Percentiles rank a stretch among this genome's conserved stretches.
phyloP scores from a whole-genome alignment of 1,140 invertebrate genomes.

The Drosophila serrata region DNA sequence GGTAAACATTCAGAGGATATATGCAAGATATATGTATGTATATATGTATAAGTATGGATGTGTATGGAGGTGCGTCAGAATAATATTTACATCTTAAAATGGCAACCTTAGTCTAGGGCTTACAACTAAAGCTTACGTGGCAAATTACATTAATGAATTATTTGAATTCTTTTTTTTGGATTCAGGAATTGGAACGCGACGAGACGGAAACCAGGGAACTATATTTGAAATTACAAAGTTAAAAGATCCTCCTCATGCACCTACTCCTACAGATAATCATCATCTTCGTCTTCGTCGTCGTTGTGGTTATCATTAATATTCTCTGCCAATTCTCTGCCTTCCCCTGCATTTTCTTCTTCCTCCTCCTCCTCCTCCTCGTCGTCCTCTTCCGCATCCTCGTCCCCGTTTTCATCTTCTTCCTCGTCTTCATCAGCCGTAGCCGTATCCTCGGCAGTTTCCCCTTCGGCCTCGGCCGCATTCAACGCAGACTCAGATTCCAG shows the following conservation, averaged over 20 bases:
- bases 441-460: slow-evolving; percentile 21
- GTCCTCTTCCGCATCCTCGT: slow-evolving; percentile 17
- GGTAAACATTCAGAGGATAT: slow-evolving; percentile 20
- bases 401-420: slow-evolving; percentile 24
- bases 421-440: slow-evolving; percentile 39
- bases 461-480: slow-evolving; percentile 35
- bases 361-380: slow-evolving; percentile 33
- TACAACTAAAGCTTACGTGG: slow-evolving; percentile 21
- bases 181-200: slow-evolving; percentile 16
- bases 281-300: slow-evolving; percentile 28
- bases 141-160: slow-evolving; percentile 20
- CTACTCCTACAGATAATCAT: slow-evolving; percentile 4
- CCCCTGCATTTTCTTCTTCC: slow-evolving; percentile 27
- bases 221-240: slow-evolving; percentile 1
- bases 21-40: slow-evolving; percentile 13
- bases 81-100: slow-evolving; percentile 70
- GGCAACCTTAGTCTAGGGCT: slow-evolving; percentile 37
- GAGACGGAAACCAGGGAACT: slow-evolving; percentile 32
- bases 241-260: neutral
- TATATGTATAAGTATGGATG: slow-evolving; percentile 19
- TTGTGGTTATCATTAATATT: slow-evolving; percentile 29
- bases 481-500: slow-evolving; percentile 24
- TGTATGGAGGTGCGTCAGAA: slow-evolving; percentile 1
- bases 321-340: slow-evolving; percentile 11
- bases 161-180: neutral